Evolutionary conservation across 1,140 invertebrate genomes (phyloP).

Genomic region (Aphis gossypii): DNA sequence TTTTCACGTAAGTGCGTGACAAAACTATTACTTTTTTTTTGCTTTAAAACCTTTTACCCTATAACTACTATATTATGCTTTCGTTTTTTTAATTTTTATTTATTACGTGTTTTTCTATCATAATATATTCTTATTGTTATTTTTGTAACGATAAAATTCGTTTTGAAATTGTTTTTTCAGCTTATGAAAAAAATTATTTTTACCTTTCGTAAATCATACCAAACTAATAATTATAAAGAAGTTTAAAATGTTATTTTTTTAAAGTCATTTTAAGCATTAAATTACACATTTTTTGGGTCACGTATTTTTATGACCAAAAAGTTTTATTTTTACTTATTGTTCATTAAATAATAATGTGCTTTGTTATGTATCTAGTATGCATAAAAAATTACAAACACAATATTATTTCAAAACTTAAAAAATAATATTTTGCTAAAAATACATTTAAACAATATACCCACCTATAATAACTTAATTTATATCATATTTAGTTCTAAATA

Average conservation of each 20-base stretch:
- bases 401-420: not conserved
- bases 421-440: not conserved
- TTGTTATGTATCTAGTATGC: not conserved
- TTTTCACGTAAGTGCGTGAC: not conserved
- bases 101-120: not conserved
- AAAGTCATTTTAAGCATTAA: not conserved
- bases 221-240: constrained; percentile 1
- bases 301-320: not conserved
- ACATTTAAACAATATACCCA: not conserved
- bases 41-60: not conserved
- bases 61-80: not conserved
- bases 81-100: not conserved
- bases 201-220: not conserved
- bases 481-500: not conserved
- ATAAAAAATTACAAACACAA: not conserved
- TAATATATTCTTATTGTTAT: constrained; percentile 6
- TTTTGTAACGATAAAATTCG: constrained; percentile 5
- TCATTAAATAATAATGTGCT: not conserved
- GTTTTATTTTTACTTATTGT: constrained; percentile 2
- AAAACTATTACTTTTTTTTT: not conserved
- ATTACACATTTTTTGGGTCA: not conserved
- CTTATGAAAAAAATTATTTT: not conserved
- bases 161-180: not conserved
- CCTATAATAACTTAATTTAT: not conserved
- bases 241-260: not conserved